A percentile compares a stretch with the other conserved stretches of the same genome.
These are phyloP conservation scores for Rhipidura dahli DNA, from an alignment of 2,113 vertebrate genomes.

Conservation along the genomic window DNA sequence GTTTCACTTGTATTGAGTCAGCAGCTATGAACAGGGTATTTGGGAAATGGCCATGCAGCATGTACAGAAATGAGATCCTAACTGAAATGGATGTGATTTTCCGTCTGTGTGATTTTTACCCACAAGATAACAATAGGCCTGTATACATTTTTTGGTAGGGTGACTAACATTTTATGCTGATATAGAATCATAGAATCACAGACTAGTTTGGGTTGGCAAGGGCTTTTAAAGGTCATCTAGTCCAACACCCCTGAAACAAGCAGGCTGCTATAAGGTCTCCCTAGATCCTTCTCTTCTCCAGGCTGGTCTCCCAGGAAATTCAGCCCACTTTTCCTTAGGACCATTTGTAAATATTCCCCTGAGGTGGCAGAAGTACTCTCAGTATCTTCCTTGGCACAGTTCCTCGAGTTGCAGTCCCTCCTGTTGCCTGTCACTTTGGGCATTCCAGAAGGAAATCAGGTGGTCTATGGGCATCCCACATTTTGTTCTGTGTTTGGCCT, in stretches of 20 bases:
- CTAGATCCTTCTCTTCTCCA: not conserved
- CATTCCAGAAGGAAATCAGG: constrained; percentile 23
- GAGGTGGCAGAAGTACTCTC: not conserved
- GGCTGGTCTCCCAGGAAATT: not conserved
- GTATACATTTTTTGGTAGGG: not conserved
- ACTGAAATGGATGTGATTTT: not conserved
- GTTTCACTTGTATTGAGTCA: not conserved
- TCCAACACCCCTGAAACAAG: not conserved
- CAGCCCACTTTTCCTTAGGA: not conserved
- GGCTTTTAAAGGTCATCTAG: not conserved
- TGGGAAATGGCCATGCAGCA: not conserved
- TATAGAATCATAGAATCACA: not conserved
- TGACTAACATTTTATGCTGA: not conserved
- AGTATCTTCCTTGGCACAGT: not conserved
- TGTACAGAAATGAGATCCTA: not conserved
- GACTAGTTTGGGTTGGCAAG: not conserved
- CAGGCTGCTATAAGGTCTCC: not conserved
- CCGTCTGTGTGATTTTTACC: not conserved
- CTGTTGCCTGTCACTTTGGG: not conserved
- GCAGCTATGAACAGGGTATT: not conserved
- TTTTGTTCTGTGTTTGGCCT: not conserved
- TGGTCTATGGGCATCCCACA: constrained; percentile 19
- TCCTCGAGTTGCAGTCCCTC: not conserved
- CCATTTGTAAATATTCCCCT: not conserved
- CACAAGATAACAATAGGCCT: not conserved